Evolutionary conservation across 1,140 invertebrate species (phyloP), one percentile per base, ranked within the genome.

Genomic region (Trichonephila clavata): DNA sequence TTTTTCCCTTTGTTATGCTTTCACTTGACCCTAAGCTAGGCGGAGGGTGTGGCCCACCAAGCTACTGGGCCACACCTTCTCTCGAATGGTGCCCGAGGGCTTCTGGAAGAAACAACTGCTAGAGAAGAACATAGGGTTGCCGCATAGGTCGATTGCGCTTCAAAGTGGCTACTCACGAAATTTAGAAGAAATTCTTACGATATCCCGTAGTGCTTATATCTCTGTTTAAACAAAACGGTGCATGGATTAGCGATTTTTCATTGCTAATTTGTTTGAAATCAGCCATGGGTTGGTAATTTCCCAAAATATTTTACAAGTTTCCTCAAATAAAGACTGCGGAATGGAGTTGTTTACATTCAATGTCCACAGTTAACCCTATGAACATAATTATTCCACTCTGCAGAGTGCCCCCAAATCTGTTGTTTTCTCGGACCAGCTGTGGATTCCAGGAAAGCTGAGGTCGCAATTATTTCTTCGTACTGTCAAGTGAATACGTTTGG

Each of bases 31-130:
- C 90, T 65, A 63, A 32, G 80, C 81, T 50, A 50, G 88, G 71
- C 71, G 39, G 59, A 65, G 90, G 90, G 90, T 92, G 90, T 92
- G 90, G 90, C 90, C 90, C 60, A n/a, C 21, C 27, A 65, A 84
- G 81, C 80, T 63, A 65, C 90, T 80, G 80, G 90, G 80, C 77
- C 90, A 92, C 90, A 65, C 90, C 90, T 92, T 68, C 61, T 65
- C 21, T 43, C 20, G 43, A 14, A 32, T 60, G 32, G 71, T 71
- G 50, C 61, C 60, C 43, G 60, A 60, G 24, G 57, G 18, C n/a
- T 0, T 24, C 60, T 86, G 5, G n/a, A 32, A 60, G 24, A 50
- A 50, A 50, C 50, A 50, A 50, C 50, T 50, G 50, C 50, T 7
- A 50, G 10, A 68, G 65, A 61, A 61, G 60, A 68, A 81, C 77